Percentiles rank a stretch among this genome's conserved stretches.
These are phyloP conservation scores for Chaitophorus viminalis DNA, from an alignment of 2,888 invertebrate genomes.

Conservation along the genomic window DNA sequence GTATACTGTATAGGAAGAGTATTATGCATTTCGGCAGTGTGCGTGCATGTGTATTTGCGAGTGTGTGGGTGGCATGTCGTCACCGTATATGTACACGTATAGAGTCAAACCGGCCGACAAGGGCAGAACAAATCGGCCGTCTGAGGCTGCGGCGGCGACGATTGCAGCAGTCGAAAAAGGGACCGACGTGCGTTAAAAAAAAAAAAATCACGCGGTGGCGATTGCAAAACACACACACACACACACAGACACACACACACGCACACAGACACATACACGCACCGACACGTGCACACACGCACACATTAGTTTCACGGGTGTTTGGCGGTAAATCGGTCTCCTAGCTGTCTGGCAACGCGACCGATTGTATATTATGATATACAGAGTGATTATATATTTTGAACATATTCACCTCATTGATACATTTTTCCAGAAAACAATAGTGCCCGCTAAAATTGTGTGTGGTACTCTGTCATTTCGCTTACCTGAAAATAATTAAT, in stretches of 20 bases:
- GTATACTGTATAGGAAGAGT: not conserved
- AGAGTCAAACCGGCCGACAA: not conserved
- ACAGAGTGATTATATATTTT: not conserved
- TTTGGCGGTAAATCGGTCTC: constrained; percentile 39
- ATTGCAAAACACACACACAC: constrained; percentile 24
- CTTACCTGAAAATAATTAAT: too few relatives aligned
- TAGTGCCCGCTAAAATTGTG: too few relatives aligned
- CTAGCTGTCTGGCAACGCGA: constrained; percentile 39
- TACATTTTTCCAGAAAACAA: too few relatives aligned
- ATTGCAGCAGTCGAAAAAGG: constrained; percentile 17
- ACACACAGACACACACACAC: not conserved
- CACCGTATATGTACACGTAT: not conserved
- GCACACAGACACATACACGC: not conserved
- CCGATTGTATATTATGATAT: not conserved
- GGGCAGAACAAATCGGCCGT: constrained; percentile 43
- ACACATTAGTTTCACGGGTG: constrained; percentile 35
- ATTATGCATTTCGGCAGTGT: not conserved
- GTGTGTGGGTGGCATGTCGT: not conserved
- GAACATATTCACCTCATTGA: not conserved
- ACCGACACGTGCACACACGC: not conserved
- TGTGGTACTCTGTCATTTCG: too few relatives aligned
- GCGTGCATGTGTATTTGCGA: not conserved
- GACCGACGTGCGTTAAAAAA: not conserved
- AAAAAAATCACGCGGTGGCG: not conserved
- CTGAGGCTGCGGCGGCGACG: not conserved